phyloP scores from a whole-genome alignment of 1,140 invertebrate genomes.

The Drosophila rufa region DNA sequence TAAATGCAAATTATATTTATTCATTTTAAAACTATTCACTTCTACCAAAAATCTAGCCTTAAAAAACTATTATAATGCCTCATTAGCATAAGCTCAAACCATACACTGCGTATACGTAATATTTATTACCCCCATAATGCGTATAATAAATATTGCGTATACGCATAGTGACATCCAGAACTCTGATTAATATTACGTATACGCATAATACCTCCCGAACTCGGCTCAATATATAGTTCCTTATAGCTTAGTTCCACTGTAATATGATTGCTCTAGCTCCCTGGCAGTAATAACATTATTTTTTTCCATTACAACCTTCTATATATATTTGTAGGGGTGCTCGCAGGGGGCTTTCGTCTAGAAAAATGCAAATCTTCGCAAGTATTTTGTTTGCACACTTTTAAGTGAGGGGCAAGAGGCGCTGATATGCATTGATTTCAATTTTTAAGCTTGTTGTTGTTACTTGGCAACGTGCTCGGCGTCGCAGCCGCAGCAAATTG shows the following conservation, averaged over 20 bases:
- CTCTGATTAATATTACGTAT: not conserved
- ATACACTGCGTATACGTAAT: slow-evolving; percentile 1
- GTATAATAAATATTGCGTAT: slow-evolving; percentile 13
- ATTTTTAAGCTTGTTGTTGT: slow-evolving; percentile 45
- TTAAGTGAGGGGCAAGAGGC: not conserved
- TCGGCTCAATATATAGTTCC: not conserved
- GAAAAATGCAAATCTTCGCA: slow-evolving; percentile 51
- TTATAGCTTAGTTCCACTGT: not conserved
- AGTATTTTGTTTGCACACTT: slow-evolving; percentile 35
- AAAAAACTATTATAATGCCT: too few relatives aligned
- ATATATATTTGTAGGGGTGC: not conserved
- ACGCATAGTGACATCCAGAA: not conserved
- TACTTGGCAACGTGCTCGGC: slow-evolving; percentile 49
- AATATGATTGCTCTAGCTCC: slow-evolving; percentile 19
- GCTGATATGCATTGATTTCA: slow-evolving; percentile 52
- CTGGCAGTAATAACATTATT: slow-evolving; percentile 31
- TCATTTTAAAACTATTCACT: too few relatives aligned
- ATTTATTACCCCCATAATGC: not conserved
- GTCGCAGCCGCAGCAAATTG: slow-evolving; percentile 1
- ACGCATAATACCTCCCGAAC: not conserved
- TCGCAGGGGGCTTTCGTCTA: slow-evolving; percentile 12
- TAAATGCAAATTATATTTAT: too few relatives aligned
- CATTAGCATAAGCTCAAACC: too few relatives aligned
- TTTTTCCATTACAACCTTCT: slow-evolving; percentile 33
- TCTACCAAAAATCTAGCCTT: too few relatives aligned